These are phyloP conservation scores for Probaryconus sp. DNA, from an alignment of 1,140 invertebrate species.

Conservation along the genomic window DNA sequence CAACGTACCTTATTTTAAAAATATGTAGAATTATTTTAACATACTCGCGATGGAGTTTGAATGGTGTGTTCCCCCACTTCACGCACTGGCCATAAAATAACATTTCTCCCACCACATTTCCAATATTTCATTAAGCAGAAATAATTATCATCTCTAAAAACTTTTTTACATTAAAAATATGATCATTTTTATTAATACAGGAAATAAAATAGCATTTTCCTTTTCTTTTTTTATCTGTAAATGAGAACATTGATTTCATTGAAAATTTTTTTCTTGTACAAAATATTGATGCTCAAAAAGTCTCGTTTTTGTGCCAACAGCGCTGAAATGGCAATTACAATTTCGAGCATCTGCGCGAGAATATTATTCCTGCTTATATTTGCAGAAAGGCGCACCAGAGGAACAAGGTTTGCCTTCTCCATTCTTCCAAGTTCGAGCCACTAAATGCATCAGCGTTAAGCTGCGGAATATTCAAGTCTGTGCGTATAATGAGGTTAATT, in stretches of 20 bases:
- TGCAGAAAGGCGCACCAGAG: constrained; percentile 34
- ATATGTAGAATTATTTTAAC: too few relatives aligned
- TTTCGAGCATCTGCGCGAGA: constrained; percentile 23
- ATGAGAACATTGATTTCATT: constrained; percentile 1
- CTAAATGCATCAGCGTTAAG: constrained; percentile 57
- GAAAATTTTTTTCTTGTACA: constrained; percentile 6
- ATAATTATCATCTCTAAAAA: too few relatives aligned
- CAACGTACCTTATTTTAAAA: too few relatives aligned
- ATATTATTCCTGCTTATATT: constrained; percentile 57
- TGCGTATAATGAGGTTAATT: constrained; percentile 61
- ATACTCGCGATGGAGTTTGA: too few relatives aligned
- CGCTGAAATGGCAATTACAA: constrained; percentile 49
- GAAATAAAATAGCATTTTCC: not conserved
- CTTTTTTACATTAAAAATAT: too few relatives aligned
- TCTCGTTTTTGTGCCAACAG: constrained; percentile 7
- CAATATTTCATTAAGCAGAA: too few relatives aligned
- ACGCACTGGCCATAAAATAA: too few relatives aligned
- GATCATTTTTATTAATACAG: too few relatives aligned
- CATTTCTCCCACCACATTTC: too few relatives aligned
- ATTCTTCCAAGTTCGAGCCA: constrained; percentile 50
- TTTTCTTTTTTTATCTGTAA: too few relatives aligned
- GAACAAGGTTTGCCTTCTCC: constrained; percentile 48
- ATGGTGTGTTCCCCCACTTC: too few relatives aligned
- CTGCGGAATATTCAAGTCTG: constrained; percentile 56
- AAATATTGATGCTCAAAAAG: constrained; percentile 23